These are phyloP conservation scores for Anodontia alba DNA, from an alignment of 2,888 invertebrate genomes.

Conservation along the genomic window DNA sequence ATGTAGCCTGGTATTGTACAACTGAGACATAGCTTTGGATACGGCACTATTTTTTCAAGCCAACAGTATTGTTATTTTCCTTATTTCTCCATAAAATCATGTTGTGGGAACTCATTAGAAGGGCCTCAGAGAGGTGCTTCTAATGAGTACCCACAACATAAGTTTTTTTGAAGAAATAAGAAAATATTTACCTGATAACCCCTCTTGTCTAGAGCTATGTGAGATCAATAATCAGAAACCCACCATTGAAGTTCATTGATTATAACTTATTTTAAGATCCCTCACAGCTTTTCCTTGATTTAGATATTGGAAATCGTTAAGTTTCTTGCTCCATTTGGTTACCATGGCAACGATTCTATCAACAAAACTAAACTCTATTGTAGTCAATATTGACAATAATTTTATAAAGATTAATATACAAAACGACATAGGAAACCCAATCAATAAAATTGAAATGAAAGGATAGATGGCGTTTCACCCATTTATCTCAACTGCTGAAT, in stretches of 20 bases:
- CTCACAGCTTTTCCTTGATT: slow-evolving; percentile 9
- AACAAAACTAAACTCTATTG: slow-evolving; percentile 20
- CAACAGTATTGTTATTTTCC: neutral
- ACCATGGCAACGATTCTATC: slow-evolving; percentile 14
- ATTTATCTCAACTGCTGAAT: too few species aligned
- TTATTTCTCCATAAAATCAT: too few species aligned
- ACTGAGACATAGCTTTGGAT: neutral
- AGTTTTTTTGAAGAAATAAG: too few species aligned
- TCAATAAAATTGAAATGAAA: neutral
- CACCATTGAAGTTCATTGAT: slow-evolving; percentile 9
- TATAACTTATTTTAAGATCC: slow-evolving; percentile 18
- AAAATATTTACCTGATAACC: too few species aligned
- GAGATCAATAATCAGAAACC: slow-evolving; percentile 3
- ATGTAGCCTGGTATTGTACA: neutral
- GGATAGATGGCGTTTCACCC: neutral
- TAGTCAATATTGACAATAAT: slow-evolving; percentile 14
- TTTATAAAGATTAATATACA: slow-evolving; percentile 15
- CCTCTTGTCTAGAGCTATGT: too few species aligned
- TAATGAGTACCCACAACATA: too few species aligned
- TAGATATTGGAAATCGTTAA: slow-evolving; percentile 20
- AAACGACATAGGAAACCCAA: neutral
- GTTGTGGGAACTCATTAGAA: too few species aligned
- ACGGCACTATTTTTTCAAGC: too few species aligned
- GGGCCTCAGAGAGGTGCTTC: too few species aligned
- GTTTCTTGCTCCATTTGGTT: slow-evolving; percentile 12